phyloP scores from a whole-genome alignment of 2,888 invertebrate species.

The Lacanobia wlatinum region DNA sequence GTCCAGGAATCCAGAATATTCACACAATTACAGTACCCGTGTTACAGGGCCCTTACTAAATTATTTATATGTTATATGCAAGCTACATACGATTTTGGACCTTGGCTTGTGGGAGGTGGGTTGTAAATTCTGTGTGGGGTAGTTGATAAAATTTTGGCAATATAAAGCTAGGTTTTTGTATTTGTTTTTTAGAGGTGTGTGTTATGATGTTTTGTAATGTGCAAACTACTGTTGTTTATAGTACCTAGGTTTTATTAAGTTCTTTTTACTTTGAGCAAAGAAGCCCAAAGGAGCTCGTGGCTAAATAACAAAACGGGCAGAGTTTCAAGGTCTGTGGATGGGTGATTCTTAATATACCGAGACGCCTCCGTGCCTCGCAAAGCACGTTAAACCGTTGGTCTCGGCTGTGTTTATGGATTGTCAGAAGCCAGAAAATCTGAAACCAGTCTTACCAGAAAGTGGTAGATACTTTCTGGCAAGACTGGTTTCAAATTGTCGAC shows the following conservation, averaged over 20 bases:
- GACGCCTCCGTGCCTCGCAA: too few species aligned
- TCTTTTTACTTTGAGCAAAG: not conserved
- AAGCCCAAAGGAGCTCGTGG: too few species aligned
- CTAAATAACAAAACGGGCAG: too few species aligned
- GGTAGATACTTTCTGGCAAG: too few species aligned
- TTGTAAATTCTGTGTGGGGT: not conserved
- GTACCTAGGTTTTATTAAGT: not conserved
- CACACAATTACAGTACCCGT: conserved; percentile 63
- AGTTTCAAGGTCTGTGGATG: too few species aligned
- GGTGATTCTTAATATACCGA: too few species aligned
- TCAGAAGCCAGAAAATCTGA: too few species aligned
- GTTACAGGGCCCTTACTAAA: conserved; percentile 44
- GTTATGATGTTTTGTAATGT: conserved; percentile 14
- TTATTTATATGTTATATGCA: conserved; percentile 46
- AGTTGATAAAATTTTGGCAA: conserved; percentile 1
- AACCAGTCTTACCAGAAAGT: too few species aligned
- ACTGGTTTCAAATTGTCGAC: too few species aligned
- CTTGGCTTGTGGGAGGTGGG: not conserved
- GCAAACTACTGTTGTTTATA: not conserved
- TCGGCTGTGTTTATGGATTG: too few species aligned
- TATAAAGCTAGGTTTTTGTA: conserved; percentile 25
- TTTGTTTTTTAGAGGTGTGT: conserved; percentile 8
- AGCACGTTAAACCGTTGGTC: too few species aligned
- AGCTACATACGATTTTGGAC: conserved; percentile 22
- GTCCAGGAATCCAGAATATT: conserved; percentile 63